Percentiles rank a stretch among this genome's conserved stretches.
These are phyloP conservation scores for Pitangus sulphuratus DNA, from an alignment of 2,797 vertebrate genomes.

Conservation along the genomic window DNA sequence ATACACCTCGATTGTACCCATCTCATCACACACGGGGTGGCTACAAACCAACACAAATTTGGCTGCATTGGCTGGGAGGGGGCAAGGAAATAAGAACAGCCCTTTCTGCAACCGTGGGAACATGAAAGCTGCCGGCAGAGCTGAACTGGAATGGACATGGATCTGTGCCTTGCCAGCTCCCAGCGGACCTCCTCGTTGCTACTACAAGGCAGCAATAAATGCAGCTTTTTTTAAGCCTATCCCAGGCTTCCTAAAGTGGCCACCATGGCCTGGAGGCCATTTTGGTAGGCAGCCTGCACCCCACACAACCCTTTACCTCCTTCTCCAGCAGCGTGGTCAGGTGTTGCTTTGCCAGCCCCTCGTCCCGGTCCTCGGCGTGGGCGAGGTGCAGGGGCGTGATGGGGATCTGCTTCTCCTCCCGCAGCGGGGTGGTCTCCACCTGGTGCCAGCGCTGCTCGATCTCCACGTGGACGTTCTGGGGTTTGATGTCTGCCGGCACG, in stretches of 20 bases:
- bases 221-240: background rate
- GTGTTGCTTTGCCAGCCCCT: conserved; percentile 83
- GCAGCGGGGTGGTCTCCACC: conserved; percentile 92
- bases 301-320: conserved; percentile 81
- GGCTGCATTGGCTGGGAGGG: accelerated
- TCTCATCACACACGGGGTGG: background rate
- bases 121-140: background rate
- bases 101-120: background rate
- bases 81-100: background rate
- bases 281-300: background rate
- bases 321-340: conserved; percentile 89
- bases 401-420: conserved; percentile 95
- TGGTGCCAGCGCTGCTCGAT: conserved; percentile 98
- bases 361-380: conserved; percentile 58
- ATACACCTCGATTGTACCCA: background rate
- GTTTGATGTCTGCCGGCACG: conserved; percentile 41
- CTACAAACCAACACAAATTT: background rate
- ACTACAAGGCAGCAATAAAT: background rate
- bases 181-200: background rate
- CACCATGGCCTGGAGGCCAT: background rate
- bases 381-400: conserved; percentile 80
- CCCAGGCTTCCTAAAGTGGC: background rate
- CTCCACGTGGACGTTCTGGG: conserved; percentile 86
- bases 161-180: background rate
- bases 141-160: accelerated